Evolutionary conservation across 2,797 vertebrate species (phyloP).

Genomic region (Megalops cyprinoides): DNA sequence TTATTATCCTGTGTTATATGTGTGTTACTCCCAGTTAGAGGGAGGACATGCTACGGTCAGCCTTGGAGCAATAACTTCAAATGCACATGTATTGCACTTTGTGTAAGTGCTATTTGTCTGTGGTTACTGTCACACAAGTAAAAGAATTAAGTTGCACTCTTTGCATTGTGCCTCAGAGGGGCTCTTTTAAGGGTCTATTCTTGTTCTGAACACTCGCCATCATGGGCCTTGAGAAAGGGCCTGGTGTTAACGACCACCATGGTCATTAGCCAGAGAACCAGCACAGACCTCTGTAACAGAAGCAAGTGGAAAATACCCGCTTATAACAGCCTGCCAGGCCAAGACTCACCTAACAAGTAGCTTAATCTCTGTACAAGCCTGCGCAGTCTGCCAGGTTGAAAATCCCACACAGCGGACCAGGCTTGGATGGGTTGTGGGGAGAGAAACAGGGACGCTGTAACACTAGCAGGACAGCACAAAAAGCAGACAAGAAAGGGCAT

Average conservation of each 20-base stretch:
- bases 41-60: neutral
- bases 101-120: neutral
- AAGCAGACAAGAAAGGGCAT: neutral
- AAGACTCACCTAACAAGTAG: neutral
- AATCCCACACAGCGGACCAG: neutral
- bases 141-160: neutral
- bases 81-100: too few relatives aligned
- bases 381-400: too few relatives aligned
- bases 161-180: neutral
- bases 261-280: neutral
- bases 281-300: neutral
- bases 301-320: neutral
- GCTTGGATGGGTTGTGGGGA: neutral
- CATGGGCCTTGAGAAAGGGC: neutral
- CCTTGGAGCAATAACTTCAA: neutral
- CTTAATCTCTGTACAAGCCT: too few relatives aligned
- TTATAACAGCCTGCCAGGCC: neutral
- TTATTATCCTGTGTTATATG: neutral
- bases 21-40: neutral
- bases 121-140: neutral
- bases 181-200: conserved; percentile 11
- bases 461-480: neutral
- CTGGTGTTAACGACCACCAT: neutral
- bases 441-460: neutral
- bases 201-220: neutral